phyloP scores from a whole-genome alignment of 2,888 invertebrate species.

The Phyllotreta cruciferae region DNA sequence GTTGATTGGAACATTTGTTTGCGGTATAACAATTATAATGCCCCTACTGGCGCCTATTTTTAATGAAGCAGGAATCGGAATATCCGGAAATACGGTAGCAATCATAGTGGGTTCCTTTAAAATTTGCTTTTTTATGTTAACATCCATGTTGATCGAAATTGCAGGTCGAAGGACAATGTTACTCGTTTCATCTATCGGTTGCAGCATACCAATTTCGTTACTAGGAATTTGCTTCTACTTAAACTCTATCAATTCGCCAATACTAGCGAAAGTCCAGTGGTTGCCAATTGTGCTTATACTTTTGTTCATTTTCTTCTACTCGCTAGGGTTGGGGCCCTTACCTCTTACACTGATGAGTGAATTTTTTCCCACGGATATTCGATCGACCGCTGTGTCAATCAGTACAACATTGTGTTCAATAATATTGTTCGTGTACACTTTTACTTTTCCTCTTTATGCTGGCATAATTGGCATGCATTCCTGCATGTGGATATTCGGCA shows the following conservation, averaged over 20 bases:
- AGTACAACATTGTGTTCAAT: slow-evolving; percentile 1
- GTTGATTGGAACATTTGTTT: slow-evolving; percentile 5
- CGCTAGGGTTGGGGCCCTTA: slow-evolving; percentile 25
- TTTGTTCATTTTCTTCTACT: slow-evolving; percentile 12
- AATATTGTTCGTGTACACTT: neutral
- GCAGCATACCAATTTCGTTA: slow-evolving; percentile 3
- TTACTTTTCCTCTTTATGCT: slow-evolving; percentile 18
- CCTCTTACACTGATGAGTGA: slow-evolving; percentile 22
- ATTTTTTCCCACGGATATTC: slow-evolving; percentile 27
- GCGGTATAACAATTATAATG: slow-evolving; percentile 22
- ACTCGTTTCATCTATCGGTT: slow-evolving; percentile 11
- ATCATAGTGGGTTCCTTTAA: slow-evolving; percentile 17
- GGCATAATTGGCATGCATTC: slow-evolving; percentile 23
- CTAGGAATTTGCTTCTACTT: slow-evolving; percentile 19
- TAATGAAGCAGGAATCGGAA: slow-evolving; percentile 6
- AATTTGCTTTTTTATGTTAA: neutral
- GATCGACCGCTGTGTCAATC: slow-evolving; percentile 18
- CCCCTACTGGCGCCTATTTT: slow-evolving; percentile 28
- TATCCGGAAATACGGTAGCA: slow-evolving; percentile 23
- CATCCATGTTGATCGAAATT: slow-evolving; percentile 6
- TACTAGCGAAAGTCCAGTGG: slow-evolving; percentile 1
- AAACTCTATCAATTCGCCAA: slow-evolving; percentile 6
- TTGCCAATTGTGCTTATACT: slow-evolving; percentile 6
- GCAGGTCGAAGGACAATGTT: slow-evolving; percentile 9
- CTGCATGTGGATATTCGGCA: slow-evolving; percentile 30